Evolutionary conservation across 2,797 vertebrate species (phyloP), one percentile per base, ranked within the genome.

Genomic region (Silurus aristotelis): DNA sequence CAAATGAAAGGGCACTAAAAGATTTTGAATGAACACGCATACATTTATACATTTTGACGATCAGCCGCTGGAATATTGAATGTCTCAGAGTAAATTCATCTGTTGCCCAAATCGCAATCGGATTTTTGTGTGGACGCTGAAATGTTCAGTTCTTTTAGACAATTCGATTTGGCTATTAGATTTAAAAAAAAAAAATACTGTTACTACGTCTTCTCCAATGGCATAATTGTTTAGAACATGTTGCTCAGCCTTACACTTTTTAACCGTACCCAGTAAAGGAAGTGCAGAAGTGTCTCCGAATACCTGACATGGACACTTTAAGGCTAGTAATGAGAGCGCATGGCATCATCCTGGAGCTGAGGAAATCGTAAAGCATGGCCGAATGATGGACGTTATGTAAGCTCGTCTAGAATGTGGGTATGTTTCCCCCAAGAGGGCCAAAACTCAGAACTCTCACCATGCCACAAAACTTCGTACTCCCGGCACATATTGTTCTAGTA

Each of bases 311-410:
- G 66, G 56, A 72, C 76, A 84, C 48, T 66, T 85, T 58, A 38
- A 71, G 31, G 19, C 19, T 13, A 80, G 71, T 85, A 83, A 85
- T 87, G 80, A 80, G 80, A 38, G 63, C 3, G 8, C 68, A 58
- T 84, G 83, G 58, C 83, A 79, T 60, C 72, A 73, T 73, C 58
- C 77, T 13, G n/a, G 22, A 71, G 76, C 76, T 48, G n/a, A 81
- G 78, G 60, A 85, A 80, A 58, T 63, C 43, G 67, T 83, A 71
- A 71, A 72, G 14, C 14, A 25, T 80, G 71, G 85, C 56, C 75
- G 66, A 85, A 61, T 38, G 87, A 48, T 80, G 48, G 38, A 83
- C 63, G 20, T 85, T 87, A 83, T 77, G 83, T 89, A 83, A 83
- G 76, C 70, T 66, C 6, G 58, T 46, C 17, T 75, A 17, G n/a